Conservation (phyloP, 2,888 invertebrate species). For the Synergus japonicus region DNA sequence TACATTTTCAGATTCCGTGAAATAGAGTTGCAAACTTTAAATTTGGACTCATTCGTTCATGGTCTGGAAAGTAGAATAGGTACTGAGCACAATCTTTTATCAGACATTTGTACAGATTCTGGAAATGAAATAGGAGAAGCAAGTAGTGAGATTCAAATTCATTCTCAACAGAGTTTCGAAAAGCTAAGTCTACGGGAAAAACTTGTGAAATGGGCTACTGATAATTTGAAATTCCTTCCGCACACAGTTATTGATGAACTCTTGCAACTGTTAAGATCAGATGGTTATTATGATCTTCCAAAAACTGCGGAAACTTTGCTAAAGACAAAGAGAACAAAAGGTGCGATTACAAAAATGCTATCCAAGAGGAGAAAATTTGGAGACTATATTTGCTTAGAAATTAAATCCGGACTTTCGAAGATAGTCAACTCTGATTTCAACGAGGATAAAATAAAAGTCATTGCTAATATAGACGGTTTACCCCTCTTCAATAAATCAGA, state of each 20-base stretch:
- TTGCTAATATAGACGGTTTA: slow-evolving; percentile 16
- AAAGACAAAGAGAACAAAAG: background rate
- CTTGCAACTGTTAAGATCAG: no score
- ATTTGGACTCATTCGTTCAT: background rate
- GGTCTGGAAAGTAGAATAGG: background rate
- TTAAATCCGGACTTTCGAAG: background rate
- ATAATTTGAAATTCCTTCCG: background rate
- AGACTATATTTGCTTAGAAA: background rate
- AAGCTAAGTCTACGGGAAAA: background rate
- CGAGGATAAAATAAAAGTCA: background rate
- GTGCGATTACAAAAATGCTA: background rate
- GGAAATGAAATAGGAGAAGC: slow-evolving; percentile 7
- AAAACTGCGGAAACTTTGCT: slow-evolving; percentile 10
- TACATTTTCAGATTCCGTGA: background rate
- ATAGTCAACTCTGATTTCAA: background rate
- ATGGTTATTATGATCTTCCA: background rate
- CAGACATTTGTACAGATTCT: background rate
- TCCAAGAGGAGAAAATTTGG: background rate
- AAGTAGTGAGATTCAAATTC: background rate
- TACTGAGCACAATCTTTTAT: background rate
- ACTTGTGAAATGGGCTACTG: background rate
- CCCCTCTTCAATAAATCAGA: slow-evolving; percentile 17
- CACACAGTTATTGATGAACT: background rate
- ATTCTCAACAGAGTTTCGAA: background rate
- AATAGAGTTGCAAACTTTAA: background rate